Base-by-base conservation (phyloP, 2,113 vertebrate species). In the Pundamilia nyererei region DNA sequence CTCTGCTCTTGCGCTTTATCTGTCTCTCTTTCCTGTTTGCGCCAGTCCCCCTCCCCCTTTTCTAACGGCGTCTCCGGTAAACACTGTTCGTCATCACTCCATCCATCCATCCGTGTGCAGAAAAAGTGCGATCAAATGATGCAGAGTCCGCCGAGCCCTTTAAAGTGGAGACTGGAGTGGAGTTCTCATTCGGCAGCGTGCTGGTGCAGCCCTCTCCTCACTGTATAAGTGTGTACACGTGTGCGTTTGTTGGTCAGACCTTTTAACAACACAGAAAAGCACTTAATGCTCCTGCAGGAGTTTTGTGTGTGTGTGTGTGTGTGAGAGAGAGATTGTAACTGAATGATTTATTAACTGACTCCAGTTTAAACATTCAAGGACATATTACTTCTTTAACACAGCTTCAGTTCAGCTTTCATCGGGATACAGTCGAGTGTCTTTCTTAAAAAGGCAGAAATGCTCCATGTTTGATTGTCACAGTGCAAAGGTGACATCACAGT, bases 141-240 rank as follows among this genome's bases (percentile, higher is more conserved):
- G 89, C 90, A 83, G 89, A 95, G 91, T 94, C 91, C 82, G 80
- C 91, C 79, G 75, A 93, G 90, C 95, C 95, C 94, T 96, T 96
- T 95, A 95, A 96, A 92, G 86, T 91, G 88, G 86, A 93, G 89
- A 91, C 85, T 84, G 89, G 83, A 92, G 87, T 88, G 87, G 87
- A 93, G 89, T 29, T 83, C 79, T 86, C 58, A 31, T 92, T 84
- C 80, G 70, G 82, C 88, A 89, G 86, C 85, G 81, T 79, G 87
- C 77, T 88, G 79, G 84, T 93, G 72, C 91, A 85, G 86, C 87
- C 83, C 38, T 77, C 89, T 87, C 83, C 56, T 87, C 40, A 24
- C 79, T 60, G 49, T 87, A 40, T 87, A 42, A 91, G 83, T 89
- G 75, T 83, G 70, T 82, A 62, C 68, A 75, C 40, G 86, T 62